A percentile compares a stretch with the other conserved stretches of the same genome.
Conservation (phyloP, 2,888 invertebrate species). For the Bellardia bayeri region DNA sequence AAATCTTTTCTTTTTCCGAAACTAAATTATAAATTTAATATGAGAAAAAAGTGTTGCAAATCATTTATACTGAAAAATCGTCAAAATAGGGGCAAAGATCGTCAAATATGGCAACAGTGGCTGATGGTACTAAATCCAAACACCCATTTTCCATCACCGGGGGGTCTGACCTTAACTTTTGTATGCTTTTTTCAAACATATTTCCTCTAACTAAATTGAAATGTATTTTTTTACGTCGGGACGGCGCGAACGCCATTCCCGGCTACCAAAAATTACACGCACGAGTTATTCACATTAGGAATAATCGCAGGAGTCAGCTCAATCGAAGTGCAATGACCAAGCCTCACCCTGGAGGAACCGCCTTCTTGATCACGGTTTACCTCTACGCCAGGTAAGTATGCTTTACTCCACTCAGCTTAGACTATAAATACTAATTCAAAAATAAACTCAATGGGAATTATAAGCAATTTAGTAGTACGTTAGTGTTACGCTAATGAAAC, state of each 20-base stretch:
- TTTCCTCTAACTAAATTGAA: slow-evolving; percentile 74
- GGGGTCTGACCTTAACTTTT: too few species aligned
- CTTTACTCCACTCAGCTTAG: slow-evolving; percentile 51
- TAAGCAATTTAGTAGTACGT: not conserved
- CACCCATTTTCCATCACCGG: too few species aligned
- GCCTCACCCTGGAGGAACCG: slow-evolving; percentile 82
- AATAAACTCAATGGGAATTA: too few species aligned
- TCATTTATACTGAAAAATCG: too few species aligned
- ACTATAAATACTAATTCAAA: not conserved
- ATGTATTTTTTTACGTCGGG: slow-evolving; percentile 82
- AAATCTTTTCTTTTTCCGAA: too few species aligned
- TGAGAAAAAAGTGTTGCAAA: too few species aligned
- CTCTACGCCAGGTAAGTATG: slow-evolving; percentile 82
- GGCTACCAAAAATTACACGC: slow-evolving; percentile 88
- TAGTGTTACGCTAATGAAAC: not conserved
- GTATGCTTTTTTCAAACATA: too few species aligned
- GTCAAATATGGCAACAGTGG: too few species aligned
- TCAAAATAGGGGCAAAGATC: too few species aligned
- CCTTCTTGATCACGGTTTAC: slow-evolving; percentile 82
- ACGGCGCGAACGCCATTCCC: slow-evolving; percentile 88
- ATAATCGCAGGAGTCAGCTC: slow-evolving; percentile 91
- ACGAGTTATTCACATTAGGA: slow-evolving; percentile 90
- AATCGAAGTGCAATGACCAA: slow-evolving; percentile 88
- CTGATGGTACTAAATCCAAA: too few species aligned
- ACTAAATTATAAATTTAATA: too few species aligned